phyloP scores from a whole-genome alignment of 2,113 vertebrate genomes.

The Macquaria australasica region DNA sequence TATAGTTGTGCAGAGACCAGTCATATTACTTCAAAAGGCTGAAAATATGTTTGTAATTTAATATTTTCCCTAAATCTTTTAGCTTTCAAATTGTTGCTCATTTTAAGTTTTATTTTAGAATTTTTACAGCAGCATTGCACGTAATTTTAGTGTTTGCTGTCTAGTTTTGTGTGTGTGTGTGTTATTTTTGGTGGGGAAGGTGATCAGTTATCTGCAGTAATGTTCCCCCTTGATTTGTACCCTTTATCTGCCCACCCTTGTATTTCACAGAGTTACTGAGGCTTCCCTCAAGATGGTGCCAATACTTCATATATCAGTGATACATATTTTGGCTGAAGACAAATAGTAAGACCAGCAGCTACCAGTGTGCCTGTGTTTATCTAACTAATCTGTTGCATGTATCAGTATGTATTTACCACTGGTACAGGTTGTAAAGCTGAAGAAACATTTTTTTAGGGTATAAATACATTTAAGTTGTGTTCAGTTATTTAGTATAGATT shows the following conservation, averaged over 20 bases:
- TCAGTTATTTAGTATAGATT: background rate
- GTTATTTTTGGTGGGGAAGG: background rate
- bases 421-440: background rate
- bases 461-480: background rate
- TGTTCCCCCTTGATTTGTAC: too few species aligned
- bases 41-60: background rate
- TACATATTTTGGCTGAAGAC: background rate
- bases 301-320: slow-evolving; percentile 19
- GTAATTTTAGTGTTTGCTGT: background rate
- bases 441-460: background rate
- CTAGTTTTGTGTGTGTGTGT: background rate
- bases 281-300: slow-evolving; percentile 64
- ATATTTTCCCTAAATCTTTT: background rate
- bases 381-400: background rate
- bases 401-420: background rate
- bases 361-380: background rate
- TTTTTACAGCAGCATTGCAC: background rate
- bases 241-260: background rate
- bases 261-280: slow-evolving; percentile 5
- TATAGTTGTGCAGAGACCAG: background rate
- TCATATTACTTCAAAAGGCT: background rate
- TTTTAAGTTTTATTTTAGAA: background rate
- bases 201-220: background rate
- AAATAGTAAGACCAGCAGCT: background rate
- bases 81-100: background rate